These are phyloP conservation scores for Butastur rufipennis DNA, from an alignment of 2,113 vertebrate genomes.

Conservation along the genomic window DNA sequence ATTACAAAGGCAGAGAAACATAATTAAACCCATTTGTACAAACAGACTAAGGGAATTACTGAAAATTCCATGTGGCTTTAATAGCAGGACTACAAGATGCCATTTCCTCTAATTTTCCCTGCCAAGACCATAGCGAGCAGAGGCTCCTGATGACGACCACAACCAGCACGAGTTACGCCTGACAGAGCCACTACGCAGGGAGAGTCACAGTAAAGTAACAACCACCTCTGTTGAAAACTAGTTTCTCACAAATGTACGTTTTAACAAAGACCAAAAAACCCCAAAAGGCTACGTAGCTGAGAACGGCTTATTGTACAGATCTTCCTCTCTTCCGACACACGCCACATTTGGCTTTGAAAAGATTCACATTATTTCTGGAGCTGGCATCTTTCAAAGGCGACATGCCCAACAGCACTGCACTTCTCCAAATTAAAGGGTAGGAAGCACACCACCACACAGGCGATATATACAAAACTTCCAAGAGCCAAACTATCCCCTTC, in stretches of 20 bases:
- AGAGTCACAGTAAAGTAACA: background rate
- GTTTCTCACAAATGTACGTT: background rate
- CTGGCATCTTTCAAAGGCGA: accelerated
- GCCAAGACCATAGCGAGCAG: background rate
- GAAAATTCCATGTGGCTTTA: background rate
- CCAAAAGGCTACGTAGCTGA: accelerated
- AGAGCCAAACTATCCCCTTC: background rate
- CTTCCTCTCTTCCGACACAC: background rate
- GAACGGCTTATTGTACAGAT: background rate
- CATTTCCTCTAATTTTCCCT: background rate
- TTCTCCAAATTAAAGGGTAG: background rate
- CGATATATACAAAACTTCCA: background rate
- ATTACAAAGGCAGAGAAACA: background rate
- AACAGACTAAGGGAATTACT: background rate
- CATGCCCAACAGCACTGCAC: background rate
- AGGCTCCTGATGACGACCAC: background rate
- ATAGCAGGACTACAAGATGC: background rate
- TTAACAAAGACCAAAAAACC: background rate
- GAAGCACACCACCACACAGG: background rate
- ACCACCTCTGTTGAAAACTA: background rate
- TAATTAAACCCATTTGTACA: background rate
- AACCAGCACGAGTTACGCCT: background rate
- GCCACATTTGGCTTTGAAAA: background rate
- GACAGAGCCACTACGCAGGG: accelerated
- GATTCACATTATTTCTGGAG: background rate